Evolutionary conservation across 1,140 invertebrate species (phyloP), one percentile per base, ranked within the genome.

Genomic region (Leptinotarsa lineolata): DNA sequence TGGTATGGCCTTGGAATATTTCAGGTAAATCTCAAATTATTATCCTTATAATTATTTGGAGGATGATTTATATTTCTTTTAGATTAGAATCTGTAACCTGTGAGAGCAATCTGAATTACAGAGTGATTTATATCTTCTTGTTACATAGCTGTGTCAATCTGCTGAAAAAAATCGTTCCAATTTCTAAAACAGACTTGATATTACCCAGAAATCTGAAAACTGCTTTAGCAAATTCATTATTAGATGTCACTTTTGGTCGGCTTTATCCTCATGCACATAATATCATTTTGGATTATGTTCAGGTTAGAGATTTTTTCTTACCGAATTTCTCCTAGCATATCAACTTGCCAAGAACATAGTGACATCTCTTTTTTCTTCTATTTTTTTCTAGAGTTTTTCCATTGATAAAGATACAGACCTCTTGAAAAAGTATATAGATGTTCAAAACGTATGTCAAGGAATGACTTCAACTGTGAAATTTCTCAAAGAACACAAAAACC

Each of bases 1-100:
- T 67, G 84, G 81, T 54, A 87, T 88, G 68, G 79, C 87, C 39
- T 80, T 89, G 22, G 82, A 84, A 67, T 85, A 86, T 80, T 87
- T 85, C 70, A 85, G 85, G 87, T 88, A 70, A 30, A 15, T 54
- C 15, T 16, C 15, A 54, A 13, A 54, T 54, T 18, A 45, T 16
- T 2, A 22, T 15, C 16, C 30, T n/a, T 63, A 30, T 74, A 46
- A 45, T 66, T 61, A 61, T 5, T 21, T 64, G 21, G 72, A 73
- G 64, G 65, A 16, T 61, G n/a, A 46, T 61, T 16, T 60, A 18
- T 60, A 73, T 63, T 45, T 79, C 0, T 39, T 83, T 73, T 73
- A 84, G 83, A 74, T 70, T 85, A 66, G 81, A 82, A 72, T 80
- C 79, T 22, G 54, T 79, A 24, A 77, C 76, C 22, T 77, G 71